A percentile compares a stretch with the other conserved stretches of the same genome.
Conservation (phyloP, 37 sponge, comb jelly and placozoan genomes). For the Geodia barretti region DNA sequence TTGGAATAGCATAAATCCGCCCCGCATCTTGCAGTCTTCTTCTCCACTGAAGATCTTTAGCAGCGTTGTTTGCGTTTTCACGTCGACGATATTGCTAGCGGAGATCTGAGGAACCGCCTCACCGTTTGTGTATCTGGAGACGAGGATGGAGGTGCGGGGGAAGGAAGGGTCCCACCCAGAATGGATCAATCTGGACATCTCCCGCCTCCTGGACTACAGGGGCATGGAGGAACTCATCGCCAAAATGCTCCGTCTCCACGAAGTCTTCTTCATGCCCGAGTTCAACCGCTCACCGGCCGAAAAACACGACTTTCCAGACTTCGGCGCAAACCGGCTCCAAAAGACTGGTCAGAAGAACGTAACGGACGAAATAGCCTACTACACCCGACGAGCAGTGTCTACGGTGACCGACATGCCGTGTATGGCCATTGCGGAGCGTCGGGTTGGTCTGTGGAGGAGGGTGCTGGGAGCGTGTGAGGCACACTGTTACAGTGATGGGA, state of each 20-base stretch:
- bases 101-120: too few species aligned
- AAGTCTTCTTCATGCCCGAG: slow-evolving; percentile 6
- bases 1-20: too few species aligned
- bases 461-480: slow-evolving; percentile 10
- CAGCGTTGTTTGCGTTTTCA: too few species aligned
- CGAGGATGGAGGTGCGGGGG: not conserved
- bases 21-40: too few species aligned
- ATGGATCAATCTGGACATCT: slow-evolving; percentile 14
- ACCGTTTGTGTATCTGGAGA: too few species aligned
- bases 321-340: slow-evolving; percentile 30
- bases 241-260: not conserved
- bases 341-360: slow-evolving; percentile 11
- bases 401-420: slow-evolving; percentile 37
- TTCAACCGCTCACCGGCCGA: not conserved
- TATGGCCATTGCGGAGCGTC: not conserved
- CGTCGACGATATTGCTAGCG: too few species aligned
- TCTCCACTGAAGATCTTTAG: too few species aligned
- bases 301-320: slow-evolving; percentile 28
- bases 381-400: slow-evolving; percentile 1
- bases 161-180: not conserved
- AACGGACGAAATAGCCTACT: slow-evolving; percentile 2
- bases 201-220: not conserved
- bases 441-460: slow-evolving; percentile 23
- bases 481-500: slow-evolving; percentile 1
- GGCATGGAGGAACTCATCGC: slow-evolving; percentile 7